Conservation (phyloP, 2,113 vertebrate genomes). For the Cygnus atratus region DNA sequence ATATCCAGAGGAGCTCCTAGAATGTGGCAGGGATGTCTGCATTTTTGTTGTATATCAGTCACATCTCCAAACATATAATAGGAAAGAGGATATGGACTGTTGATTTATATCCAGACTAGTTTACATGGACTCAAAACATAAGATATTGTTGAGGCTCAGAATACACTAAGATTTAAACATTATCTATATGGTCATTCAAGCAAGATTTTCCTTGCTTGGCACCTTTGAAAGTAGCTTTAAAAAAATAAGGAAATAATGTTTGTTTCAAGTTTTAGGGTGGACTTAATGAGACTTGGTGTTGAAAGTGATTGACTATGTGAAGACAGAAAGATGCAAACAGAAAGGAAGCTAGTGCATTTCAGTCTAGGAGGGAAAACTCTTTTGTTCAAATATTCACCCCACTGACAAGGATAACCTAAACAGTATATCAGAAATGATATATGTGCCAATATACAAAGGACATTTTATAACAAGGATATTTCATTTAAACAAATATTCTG, state of each 20-base stretch:
- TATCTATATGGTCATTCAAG: not conserved
- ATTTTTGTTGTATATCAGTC: not conserved
- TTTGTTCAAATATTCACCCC: not conserved
- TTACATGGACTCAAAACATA: not conserved
- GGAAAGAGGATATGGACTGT: not conserved
- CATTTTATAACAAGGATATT: not conserved
- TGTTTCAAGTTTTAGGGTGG: not conserved
- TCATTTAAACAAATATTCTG: slow-evolving; percentile 56
- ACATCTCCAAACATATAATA: not conserved
- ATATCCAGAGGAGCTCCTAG: not conserved
- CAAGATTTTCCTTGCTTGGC: not conserved
- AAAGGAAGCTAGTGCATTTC: not conserved
- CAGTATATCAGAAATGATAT: not conserved
- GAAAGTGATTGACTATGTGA: not conserved
- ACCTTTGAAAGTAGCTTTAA: not conserved
- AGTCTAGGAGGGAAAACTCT: not conserved
- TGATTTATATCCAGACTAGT: not conserved
- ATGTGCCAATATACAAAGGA: not conserved
- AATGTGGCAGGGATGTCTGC: not conserved
- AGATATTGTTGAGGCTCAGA: not conserved
- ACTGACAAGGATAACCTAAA: not conserved
- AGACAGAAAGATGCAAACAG: not conserved
- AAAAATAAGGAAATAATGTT: not conserved
- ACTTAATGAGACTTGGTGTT: not conserved
- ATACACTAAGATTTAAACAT: not conserved